Conservation (phyloP, 2,113 vertebrate genomes). For the Neolamprologus longior region DNA sequence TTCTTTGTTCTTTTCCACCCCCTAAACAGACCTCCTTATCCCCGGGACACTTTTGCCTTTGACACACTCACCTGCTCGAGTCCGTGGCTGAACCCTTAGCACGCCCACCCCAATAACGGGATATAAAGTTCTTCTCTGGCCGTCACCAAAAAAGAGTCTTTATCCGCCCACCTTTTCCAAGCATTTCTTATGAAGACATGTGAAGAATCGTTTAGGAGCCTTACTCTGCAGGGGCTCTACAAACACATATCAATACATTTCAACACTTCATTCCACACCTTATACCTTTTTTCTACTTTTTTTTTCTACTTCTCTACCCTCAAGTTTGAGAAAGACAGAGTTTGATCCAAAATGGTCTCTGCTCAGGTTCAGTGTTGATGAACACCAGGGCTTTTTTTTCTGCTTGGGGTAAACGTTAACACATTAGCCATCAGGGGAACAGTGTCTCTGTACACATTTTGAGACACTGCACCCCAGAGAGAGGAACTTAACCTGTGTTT, state of each 20-base stretch:
- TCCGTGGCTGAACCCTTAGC: background rate
- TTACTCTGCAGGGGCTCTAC: background rate
- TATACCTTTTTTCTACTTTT: background rate
- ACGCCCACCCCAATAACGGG: background rate
- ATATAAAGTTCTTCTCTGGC: slow-evolving; percentile 19
- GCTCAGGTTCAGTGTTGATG: slow-evolving; percentile 34
- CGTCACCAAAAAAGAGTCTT: slow-evolving; percentile 7
- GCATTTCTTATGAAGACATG: slow-evolving; percentile 19
- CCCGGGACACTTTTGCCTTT: too few species aligned
- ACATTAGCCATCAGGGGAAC: slow-evolving; percentile 30
- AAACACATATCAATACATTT: slow-evolving; percentile 5
- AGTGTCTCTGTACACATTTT: slow-evolving; percentile 8
- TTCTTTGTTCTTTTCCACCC: too few species aligned
- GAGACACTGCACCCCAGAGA: slow-evolving; percentile 47
- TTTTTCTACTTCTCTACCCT: slow-evolving; percentile 12
- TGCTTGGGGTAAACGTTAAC: slow-evolving; percentile 28
- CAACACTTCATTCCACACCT: background rate
- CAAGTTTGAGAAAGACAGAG: background rate
- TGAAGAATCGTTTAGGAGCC: slow-evolving; percentile 17
- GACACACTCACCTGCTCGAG: too few species aligned
- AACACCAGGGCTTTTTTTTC: background rate
- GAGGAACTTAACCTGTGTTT: slow-evolving; percentile 32
- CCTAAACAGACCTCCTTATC: too few species aligned
- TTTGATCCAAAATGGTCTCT: slow-evolving; percentile 25
- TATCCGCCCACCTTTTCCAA: slow-evolving; percentile 21